Evolutionary conservation across 2,113 vertebrate genomes (phyloP).

Genomic region (Nothoprocta perdicaria): DNA sequence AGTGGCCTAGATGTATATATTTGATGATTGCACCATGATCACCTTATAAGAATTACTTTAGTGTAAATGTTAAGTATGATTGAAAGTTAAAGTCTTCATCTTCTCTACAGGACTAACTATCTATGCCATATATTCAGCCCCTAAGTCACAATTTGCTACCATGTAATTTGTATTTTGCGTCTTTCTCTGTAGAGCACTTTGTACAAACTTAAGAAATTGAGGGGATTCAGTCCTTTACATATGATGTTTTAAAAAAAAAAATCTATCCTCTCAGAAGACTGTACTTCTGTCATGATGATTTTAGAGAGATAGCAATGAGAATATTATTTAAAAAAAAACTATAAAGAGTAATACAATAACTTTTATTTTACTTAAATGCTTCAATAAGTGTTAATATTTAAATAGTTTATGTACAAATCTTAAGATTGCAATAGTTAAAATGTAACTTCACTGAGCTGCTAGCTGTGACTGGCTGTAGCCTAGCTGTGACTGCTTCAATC

Average conservation of each 20-base stretch:
- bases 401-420: slow-evolving; percentile 5
- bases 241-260: neutral
- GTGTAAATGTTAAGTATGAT: neutral
- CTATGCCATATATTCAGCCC: neutral
- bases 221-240: neutral
- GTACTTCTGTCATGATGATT: neutral
- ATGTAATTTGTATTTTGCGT: neutral
- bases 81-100: neutral
- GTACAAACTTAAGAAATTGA: neutral
- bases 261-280: neutral
- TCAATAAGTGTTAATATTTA: slow-evolving; percentile 34
- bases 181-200: neutral
- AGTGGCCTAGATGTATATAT: neutral
- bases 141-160: neutral
- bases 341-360: neutral
- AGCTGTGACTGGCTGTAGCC: no score
- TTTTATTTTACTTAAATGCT: slow-evolving; percentile 40
- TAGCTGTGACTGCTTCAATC: slow-evolving; percentile 23
- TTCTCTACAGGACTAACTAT: neutral
- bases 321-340: neutral
- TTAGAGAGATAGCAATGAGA: neutral
- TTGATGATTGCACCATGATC: neutral
- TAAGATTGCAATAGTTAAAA: neutral
- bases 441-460: no score
- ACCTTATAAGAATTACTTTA: neutral